phyloP scores from a whole-genome alignment of 92 coral and sea anemone species.

The Heteractis magnifica region DNA sequence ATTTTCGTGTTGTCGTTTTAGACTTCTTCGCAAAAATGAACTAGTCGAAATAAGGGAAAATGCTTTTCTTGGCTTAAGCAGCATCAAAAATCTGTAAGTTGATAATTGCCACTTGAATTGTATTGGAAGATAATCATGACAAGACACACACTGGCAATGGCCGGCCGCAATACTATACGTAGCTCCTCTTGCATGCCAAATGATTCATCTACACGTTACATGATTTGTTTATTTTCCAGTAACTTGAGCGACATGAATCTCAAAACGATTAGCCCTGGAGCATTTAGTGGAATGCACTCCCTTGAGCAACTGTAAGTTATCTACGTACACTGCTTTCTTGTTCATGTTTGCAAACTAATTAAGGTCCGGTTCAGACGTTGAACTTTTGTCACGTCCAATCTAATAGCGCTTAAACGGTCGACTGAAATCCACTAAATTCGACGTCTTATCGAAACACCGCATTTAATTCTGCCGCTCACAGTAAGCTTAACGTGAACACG shows the following conservation, averaged over 20 bases:
- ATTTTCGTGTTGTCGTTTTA: not conserved
- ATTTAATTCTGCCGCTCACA: no score
- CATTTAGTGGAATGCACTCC: conserved; percentile 68
- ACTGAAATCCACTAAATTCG: no score
- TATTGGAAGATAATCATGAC: not conserved
- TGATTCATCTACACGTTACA: not conserved
- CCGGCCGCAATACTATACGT: not conserved
- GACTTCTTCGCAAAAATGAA: conserved; percentile 64
- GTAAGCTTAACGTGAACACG: no score
- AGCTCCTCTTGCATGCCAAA: not conserved
- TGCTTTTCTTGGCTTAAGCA: conserved; percentile 61
- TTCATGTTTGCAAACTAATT: not conserved
- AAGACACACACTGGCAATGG: not conserved
- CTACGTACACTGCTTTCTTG: not conserved
- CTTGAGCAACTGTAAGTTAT: conserved; percentile 60
- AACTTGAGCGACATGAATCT: conserved; percentile 39
- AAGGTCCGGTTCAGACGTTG: not conserved
- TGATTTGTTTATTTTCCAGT: not conserved
- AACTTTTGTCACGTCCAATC: no score
- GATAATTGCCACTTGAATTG: not conserved
- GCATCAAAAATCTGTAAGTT: conserved; percentile 64
- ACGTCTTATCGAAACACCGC: not conserved
- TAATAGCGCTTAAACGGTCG: no score
- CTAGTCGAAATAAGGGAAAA: conserved; percentile 38
- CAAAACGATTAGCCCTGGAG: conserved; percentile 53